Evolutionary conservation across 1,140 invertebrate genomes (phyloP).

Genomic region (Aradophagus sp.): DNA sequence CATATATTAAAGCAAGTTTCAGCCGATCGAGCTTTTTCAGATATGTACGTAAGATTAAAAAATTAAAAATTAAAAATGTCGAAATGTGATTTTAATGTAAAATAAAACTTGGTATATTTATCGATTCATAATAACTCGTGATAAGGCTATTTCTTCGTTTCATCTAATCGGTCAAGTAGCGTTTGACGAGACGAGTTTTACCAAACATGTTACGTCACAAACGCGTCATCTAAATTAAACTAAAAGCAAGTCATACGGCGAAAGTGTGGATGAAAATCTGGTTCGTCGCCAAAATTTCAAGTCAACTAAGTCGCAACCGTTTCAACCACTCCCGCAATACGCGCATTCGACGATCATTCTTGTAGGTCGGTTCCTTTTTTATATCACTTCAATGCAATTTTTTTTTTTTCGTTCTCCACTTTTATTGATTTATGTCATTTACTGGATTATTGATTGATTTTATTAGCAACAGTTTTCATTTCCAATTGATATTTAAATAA

Average conservation of each 20-base stretch:
- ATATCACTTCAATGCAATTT: too few species aligned
- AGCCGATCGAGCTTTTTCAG: too few species aligned
- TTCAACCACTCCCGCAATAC: slow-evolving; percentile 64
- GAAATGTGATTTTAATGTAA: too few species aligned
- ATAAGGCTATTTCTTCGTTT: slow-evolving; percentile 34
- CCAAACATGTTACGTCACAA: slow-evolving; percentile 66
- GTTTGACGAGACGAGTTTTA: slow-evolving; percentile 58
- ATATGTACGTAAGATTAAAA: too few species aligned
- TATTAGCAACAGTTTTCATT: too few species aligned
- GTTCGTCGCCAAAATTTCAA: slow-evolving; percentile 65
- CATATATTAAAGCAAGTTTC: too few species aligned
- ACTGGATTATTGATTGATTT: too few species aligned
- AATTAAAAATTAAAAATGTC: too few species aligned
- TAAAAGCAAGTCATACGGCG: slow-evolving; percentile 64
- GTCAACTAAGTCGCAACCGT: slow-evolving; percentile 62
- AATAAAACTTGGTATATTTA: too few species aligned
- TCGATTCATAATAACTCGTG: slow-evolving; percentile 6
- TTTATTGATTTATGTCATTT: too few species aligned
- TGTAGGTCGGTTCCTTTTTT: slow-evolving; percentile 28
- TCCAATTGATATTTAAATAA: too few species aligned
- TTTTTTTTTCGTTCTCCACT: too few species aligned
- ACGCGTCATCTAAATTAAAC: slow-evolving; percentile 67
- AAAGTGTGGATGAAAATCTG: slow-evolving; percentile 66
- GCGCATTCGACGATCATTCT: slow-evolving; percentile 59
- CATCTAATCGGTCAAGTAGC: slow-evolving; percentile 55